Conservation (phyloP, 1,140 invertebrate species). For the Zaprionus nigranus region DNA sequence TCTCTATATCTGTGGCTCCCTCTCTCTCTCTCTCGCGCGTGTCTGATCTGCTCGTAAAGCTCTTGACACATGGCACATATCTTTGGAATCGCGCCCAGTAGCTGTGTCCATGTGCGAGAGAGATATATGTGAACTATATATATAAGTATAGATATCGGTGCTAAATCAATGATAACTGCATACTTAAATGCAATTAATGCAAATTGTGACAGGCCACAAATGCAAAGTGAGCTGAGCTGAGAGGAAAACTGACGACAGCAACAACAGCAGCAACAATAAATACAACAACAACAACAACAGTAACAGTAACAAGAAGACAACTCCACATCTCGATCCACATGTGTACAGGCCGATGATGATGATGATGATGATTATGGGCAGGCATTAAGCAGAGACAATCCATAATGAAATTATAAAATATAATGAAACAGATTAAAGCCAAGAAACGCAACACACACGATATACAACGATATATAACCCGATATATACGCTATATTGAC, state of each 20-base stretch:
- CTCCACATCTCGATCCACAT: conserved; percentile 22
- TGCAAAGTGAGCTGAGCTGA: conserved; percentile 64
- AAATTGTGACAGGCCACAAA: conserved; percentile 79
- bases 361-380: conserved; percentile 71
- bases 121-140: conserved; percentile 70
- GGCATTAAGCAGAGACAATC: conserved; percentile 76
- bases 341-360: conserved; percentile 56
- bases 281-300: conserved; percentile 23
- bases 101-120: conserved; percentile 20
- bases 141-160: conserved; percentile 61
- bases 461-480: background rate
- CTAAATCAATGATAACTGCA: conserved; percentile 83
- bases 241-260: conserved; percentile 47
- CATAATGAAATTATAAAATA: conserved; percentile 79
- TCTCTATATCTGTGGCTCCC: background rate
- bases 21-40: background rate
- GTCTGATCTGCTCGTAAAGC: background rate
- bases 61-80: background rate
- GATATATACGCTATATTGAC: conserved; percentile 14
- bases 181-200: conserved; percentile 80
- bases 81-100: conserved; percentile 29
- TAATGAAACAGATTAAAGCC: conserved; percentile 61
- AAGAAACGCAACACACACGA: conserved; percentile 16
- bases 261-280: conserved; percentile 15
- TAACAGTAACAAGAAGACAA: background rate